phyloP scores from a whole-genome alignment of 2,888 invertebrate species.

The Rosalia funebris region DNA sequence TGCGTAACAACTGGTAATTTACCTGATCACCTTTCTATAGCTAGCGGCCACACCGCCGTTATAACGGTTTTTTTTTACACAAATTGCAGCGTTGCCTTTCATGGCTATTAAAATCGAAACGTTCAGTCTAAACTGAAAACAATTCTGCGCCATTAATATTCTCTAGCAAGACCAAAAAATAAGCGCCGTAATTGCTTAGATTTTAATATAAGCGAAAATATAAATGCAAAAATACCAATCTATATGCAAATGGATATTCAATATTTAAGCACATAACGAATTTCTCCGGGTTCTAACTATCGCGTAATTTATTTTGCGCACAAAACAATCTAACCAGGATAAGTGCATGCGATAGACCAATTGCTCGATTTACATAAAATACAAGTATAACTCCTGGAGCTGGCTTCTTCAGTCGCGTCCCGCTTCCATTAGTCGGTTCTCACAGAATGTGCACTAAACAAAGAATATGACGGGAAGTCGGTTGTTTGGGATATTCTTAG shows the following conservation, averaged over 20 bases:
- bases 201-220: constrained; percentile 44
- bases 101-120: background rate
- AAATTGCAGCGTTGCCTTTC: too few relatives aligned
- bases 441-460: constrained; percentile 35
- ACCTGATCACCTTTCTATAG: too few relatives aligned
- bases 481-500: constrained; percentile 45
- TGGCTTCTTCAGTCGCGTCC: background rate
- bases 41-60: too few relatives aligned
- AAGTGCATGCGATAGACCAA: constrained; percentile 35
- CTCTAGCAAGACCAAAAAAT: background rate
- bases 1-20: too few relatives aligned
- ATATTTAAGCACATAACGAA: constrained; percentile 51
- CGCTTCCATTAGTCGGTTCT: constrained; percentile 35
- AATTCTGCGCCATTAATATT: background rate
- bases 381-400: constrained; percentile 31
- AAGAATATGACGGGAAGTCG: constrained; percentile 46
- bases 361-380: constrained; percentile 34
- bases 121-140: background rate
- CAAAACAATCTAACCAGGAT: constrained; percentile 27
- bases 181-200: constrained; percentile 39
- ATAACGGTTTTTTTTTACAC: too few relatives aligned
- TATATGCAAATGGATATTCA: constrained; percentile 57
- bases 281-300: constrained; percentile 16
- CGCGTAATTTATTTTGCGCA: constrained; percentile 31
- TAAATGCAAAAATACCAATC: constrained; percentile 56